phyloP scores from a whole-genome alignment of 1,140 invertebrate species.

The Ctenoplectra terminalis region DNA sequence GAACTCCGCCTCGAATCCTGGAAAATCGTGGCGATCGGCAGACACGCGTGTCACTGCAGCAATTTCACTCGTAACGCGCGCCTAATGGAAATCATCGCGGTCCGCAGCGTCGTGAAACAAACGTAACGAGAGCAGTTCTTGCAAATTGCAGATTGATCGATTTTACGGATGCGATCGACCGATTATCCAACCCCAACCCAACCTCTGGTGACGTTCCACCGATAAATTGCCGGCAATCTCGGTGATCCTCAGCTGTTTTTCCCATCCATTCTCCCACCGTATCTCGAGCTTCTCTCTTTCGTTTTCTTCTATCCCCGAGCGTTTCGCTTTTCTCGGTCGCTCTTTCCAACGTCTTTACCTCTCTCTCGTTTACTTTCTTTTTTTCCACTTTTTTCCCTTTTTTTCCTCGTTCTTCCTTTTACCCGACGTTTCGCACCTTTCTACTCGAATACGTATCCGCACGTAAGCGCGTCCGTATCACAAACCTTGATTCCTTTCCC shows the following conservation, averaged over 20 bases:
- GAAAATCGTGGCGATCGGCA: not conserved
- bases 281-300: not conserved
- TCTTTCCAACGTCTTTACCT: not conserved
- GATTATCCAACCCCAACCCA: not conserved
- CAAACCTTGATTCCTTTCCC: not conserved
- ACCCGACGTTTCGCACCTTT: slow-evolving; percentile 15
- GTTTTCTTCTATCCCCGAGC: not conserved
- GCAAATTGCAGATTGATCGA: slow-evolving; percentile 10
- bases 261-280: not conserved
- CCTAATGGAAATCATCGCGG: slow-evolving; percentile 18
- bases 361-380: too few relatives aligned
- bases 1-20: not conserved
- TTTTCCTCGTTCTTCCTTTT: not conserved
- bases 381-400: not conserved
- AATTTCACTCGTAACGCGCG: not conserved
- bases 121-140: not conserved
- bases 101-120: not conserved
- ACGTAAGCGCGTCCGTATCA: not conserved
- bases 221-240: slow-evolving; percentile 33
- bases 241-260: not conserved
- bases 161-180: not conserved
- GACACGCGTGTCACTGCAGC: too few relatives aligned
- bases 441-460: not conserved
- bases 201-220: not conserved
- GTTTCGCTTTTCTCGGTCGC: not conserved